Evolutionary conservation across 1,140 invertebrate genomes (phyloP).

Genomic region (Bombus balteatus): DNA sequence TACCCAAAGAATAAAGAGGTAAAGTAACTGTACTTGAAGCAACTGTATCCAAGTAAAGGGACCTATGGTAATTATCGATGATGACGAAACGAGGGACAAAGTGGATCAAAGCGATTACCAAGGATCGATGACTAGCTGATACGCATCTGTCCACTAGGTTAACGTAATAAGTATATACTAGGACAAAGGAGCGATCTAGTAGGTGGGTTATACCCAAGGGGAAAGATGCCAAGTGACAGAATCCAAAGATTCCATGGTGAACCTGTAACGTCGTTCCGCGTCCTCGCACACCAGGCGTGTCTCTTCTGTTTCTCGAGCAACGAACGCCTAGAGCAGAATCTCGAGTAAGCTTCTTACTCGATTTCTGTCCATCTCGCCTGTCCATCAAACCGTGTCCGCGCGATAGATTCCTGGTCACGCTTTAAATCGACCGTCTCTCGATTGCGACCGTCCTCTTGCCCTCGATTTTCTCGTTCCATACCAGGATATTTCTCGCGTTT

Average conservation of each 20-base stretch:
- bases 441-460: neutral
- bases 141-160: constrained; percentile 46
- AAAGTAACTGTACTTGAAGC: constrained; percentile 51
- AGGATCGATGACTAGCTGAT: constrained; percentile 44
- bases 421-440: constrained; percentile 12
- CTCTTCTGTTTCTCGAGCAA: constrained; percentile 58
- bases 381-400: constrained; percentile 42
- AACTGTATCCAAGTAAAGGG: constrained; percentile 44
- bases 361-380: constrained; percentile 42
- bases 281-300: constrained; percentile 81
- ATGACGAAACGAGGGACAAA: constrained; percentile 33
- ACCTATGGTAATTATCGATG: constrained; percentile 34
- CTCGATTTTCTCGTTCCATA: neutral
- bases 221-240: constrained; percentile 65
- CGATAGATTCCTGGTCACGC: constrained; percentile 43
- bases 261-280: constrained; percentile 80
- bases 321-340: constrained; percentile 47
- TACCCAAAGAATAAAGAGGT: neutral
- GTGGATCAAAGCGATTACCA: constrained; percentile 49
- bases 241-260: constrained; percentile 71
- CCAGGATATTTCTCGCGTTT: neutral
- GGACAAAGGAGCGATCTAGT: constrained; percentile 61
- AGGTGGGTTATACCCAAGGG: constrained; percentile 65
- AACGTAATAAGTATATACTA: constrained; percentile 42
- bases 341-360: constrained; percentile 57